Base-by-base conservation (phyloP, 1,140 invertebrate species). In the Aporrectodea caliginosa region DNA sequence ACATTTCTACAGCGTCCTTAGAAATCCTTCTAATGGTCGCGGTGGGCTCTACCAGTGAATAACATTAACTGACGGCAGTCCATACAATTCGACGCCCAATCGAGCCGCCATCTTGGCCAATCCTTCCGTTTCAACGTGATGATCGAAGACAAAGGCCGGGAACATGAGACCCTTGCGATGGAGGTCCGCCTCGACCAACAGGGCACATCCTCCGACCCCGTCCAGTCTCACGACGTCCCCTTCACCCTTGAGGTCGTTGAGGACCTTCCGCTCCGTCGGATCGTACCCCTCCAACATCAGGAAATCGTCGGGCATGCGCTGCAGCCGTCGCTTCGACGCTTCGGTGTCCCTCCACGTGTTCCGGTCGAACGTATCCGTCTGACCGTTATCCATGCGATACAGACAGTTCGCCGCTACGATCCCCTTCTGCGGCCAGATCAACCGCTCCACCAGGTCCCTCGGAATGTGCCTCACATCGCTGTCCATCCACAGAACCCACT, bases 91-190 rank as follows among this genome's bases (percentile, higher is more conserved):
- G 73, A 78, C 84, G 12, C 83, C 83, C 85, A 87, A 84, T 27
- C 79, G 78, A 70, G 81, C 82, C 1, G 86, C 86, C 81, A 86
- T 83, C 79, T 87, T 87, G 1, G 85, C 83, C 6, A 87, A 75
- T 1, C 85, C 86, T 69, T 87, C 86, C n/a, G 85, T 87, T 79
- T 87, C 86, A 29, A 87, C 85, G 72, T 86, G 85, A 81, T 85
- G 82, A 12, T 84, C 79, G 75, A 82, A 84, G 1, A 86, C 32
- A 30, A 75, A 73, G 73, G 86, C 83, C 6, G 86, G 85, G 81
- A 87, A 87, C 16, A 81, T 79, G 0, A 87, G 82, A 1, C 86
- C 86, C 32, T 84, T 82, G n/a, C 80, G 77, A 74, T 87, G 86
- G 73, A 83, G 84, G 14, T 82, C 79, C 0, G 83, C 83, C 71